phyloP scores from a whole-genome alignment of 2,797 vertebrate species.

The Arnoldichthys spilopterus region DNA sequence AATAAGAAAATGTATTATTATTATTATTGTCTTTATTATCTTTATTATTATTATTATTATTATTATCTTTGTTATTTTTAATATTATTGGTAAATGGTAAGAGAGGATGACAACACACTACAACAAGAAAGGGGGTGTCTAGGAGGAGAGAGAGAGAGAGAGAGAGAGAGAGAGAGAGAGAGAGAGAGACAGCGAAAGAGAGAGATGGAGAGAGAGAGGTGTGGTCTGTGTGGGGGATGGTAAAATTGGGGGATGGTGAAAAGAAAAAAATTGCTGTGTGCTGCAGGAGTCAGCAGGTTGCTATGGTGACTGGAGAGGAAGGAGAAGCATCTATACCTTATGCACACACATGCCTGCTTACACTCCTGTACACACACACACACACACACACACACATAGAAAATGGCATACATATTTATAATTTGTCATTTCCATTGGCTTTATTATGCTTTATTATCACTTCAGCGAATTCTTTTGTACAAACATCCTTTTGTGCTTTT shows the following conservation, averaged over 20 bases:
- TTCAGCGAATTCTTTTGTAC: too few relatives aligned
- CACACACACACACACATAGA: conserved; percentile 19
- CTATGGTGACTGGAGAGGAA: conserved; percentile 44
- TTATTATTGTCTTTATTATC: too few relatives aligned
- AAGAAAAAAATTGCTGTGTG: conserved; percentile 45
- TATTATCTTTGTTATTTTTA: not conserved
- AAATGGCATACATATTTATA: conserved; percentile 27
- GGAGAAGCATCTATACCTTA: conserved; percentile 41
- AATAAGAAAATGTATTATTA: too few relatives aligned
- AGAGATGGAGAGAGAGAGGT: conserved; percentile 34
- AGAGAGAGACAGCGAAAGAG: conserved; percentile 4
- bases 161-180: conserved; percentile 17
- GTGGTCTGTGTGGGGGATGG: conserved; percentile 47
- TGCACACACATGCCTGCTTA: conserved; percentile 51
- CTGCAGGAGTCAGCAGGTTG: conserved; percentile 53
- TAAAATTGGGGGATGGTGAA: conserved; percentile 21
- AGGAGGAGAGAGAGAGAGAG: not conserved
- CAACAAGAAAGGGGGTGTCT: not conserved
- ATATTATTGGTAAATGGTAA: not conserved
- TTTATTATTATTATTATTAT: too few relatives aligned
- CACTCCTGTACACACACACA: conserved; percentile 29
- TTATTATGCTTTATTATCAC: not conserved
- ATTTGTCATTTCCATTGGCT: conserved; percentile 27
- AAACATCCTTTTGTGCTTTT: not conserved
- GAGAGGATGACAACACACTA: not conserved